These are phyloP conservation scores for Cheirogaleus major DNA, from an alignment of 2,797 vertebrate species.

Conservation along the genomic window DNA sequence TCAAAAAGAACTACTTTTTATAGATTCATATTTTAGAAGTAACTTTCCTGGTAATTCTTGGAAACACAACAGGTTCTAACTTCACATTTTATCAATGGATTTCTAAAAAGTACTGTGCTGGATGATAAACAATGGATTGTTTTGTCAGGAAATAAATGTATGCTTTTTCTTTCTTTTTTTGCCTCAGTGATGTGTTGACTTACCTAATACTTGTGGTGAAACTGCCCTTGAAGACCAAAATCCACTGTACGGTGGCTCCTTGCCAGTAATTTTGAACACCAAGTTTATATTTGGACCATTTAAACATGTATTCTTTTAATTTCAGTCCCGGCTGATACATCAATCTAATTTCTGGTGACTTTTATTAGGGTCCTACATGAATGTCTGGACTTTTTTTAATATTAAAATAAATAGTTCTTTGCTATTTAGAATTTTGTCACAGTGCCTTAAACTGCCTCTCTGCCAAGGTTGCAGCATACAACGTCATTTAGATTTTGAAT, in stretches of 20 bases:
- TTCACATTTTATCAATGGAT: background rate
- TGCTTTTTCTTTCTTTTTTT: background rate
- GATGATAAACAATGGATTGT: constrained; percentile 11
- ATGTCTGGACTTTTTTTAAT: constrained; percentile 50
- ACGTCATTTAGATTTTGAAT: constrained; percentile 74
- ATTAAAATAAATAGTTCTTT: constrained; percentile 67
- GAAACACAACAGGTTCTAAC: constrained; percentile 34
- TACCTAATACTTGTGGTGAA: constrained; percentile 46
- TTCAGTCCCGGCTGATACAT: constrained; percentile 52
- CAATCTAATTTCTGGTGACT: constrained; percentile 70
- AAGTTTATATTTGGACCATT: constrained; percentile 57
- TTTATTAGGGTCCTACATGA: constrained; percentile 49
- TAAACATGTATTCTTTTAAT: constrained; percentile 48
- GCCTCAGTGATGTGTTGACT: background rate
- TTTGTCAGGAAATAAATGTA: background rate
- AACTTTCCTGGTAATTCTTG: constrained; percentile 19
- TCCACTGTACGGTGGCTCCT: background rate
- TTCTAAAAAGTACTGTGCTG: constrained; percentile 33
- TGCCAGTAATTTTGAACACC: constrained; percentile 36
- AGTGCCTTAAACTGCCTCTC: constrained; percentile 43
- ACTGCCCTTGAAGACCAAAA: constrained; percentile 44
- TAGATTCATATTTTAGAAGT: background rate
- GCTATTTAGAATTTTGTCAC: constrained; percentile 77
- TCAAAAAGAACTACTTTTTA: constrained; percentile 7
- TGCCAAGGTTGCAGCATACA: constrained; percentile 76